Percentiles rank a stretch among this genome's conserved stretches.
Evolutionary conservation across 2,888 invertebrate genomes (phyloP).

Genomic region (Acanthosepion lycidas): DNA sequence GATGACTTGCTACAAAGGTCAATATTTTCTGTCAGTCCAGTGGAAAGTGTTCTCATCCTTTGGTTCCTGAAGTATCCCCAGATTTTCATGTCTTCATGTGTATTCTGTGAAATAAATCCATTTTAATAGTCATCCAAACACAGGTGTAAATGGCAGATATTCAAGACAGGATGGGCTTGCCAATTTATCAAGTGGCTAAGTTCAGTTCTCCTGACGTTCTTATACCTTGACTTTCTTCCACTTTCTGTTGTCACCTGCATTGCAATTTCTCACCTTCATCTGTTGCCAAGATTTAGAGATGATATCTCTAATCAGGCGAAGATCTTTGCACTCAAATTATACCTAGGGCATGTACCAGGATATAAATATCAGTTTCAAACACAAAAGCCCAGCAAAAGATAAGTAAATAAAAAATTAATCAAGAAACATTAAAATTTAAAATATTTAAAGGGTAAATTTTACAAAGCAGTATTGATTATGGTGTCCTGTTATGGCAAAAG

Average conservation of each 20-base stretch:
- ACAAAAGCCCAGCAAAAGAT: background rate
- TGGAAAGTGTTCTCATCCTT: background rate
- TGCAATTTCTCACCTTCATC: background rate
- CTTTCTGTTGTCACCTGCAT: background rate
- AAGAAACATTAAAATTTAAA: too few relatives aligned
- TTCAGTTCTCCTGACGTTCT: background rate
- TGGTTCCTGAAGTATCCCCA: background rate
- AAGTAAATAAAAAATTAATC: too few relatives aligned
- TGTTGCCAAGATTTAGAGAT: background rate
- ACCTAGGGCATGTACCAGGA: background rate
- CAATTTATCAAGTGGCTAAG: background rate
- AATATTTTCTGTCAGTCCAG: background rate
- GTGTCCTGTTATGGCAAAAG: too few relatives aligned
- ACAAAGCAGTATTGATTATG: too few relatives aligned
- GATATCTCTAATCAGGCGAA: background rate
- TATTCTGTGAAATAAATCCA: background rate
- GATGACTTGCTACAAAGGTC: background rate
- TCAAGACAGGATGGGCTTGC: background rate
- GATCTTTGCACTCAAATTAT: background rate
- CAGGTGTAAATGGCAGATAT: conserved; percentile 13
- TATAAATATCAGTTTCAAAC: background rate
- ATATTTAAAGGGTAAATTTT: too few relatives aligned
- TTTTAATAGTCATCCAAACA: background rate
- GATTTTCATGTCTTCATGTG: background rate
- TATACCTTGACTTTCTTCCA: background rate